Percentiles rank a stretch among this genome's conserved stretches.
Conservation (phyloP, 2,113 vertebrate species). For the Alouatta palliata region DNA sequence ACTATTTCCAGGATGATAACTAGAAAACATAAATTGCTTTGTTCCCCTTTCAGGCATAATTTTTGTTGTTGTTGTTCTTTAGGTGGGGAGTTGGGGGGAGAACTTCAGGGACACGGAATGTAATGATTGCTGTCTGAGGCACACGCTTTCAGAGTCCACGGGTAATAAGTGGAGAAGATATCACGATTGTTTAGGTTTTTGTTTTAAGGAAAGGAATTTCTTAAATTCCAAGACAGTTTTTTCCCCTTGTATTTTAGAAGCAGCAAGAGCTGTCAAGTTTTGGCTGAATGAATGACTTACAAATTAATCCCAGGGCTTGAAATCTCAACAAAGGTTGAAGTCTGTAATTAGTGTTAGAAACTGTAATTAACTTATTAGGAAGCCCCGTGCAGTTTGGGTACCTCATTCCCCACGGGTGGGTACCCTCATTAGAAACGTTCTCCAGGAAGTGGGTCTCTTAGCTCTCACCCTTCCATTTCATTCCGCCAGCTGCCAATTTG, state of each 20-base stretch:
- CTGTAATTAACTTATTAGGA: conserved; percentile 83
- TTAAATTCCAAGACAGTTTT: conserved; percentile 77
- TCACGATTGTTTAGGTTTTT: conserved; percentile 75
- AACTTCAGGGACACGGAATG: conserved; percentile 76
- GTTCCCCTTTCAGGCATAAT: conserved; percentile 85
- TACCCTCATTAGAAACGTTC: conserved; percentile 68
- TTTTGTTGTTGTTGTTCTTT: conserved; percentile 80
- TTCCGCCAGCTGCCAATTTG: conserved; percentile 84
- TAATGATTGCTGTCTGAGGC: conserved; percentile 80
- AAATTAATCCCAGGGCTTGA: conserved; percentile 86
- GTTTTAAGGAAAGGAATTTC: conserved; percentile 77
- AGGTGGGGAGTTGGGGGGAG: conserved; percentile 40
- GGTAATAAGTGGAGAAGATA: conserved; percentile 80
- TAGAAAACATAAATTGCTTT: conserved; percentile 84
- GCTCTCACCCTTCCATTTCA: conserved; percentile 79
- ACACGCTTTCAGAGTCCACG: conserved; percentile 69
- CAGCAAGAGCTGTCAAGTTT: conserved; percentile 79
- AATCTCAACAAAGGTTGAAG: conserved; percentile 79
- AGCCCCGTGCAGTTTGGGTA: conserved; percentile 25
- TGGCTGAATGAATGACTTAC: conserved; percentile 80
- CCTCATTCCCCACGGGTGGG: conserved; percentile 68
- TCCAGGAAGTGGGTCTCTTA: conserved; percentile 68
- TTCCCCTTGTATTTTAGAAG: conserved; percentile 75
- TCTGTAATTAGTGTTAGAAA: conserved; percentile 81
- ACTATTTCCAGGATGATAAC: conserved; percentile 81